Evolutionary conservation across 2,888 invertebrate genomes (phyloP).

Genomic region (Volucella inanis): DNA sequence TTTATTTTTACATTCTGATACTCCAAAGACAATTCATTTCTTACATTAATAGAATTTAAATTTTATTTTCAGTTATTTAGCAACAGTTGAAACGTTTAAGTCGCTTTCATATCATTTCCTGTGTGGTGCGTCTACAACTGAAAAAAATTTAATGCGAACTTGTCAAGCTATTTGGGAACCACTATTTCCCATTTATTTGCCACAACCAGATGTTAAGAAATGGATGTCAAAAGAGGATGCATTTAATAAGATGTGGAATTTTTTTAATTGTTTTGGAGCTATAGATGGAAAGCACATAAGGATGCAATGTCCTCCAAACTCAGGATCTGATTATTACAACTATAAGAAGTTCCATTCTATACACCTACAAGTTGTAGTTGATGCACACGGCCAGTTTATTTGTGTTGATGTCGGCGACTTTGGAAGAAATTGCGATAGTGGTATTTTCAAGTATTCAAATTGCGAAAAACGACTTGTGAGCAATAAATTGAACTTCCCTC

Average conservation of each 20-base stretch:
- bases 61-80: slow-evolving; percentile 27
- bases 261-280: slow-evolving; percentile 42
- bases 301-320: slow-evolving; percentile 40
- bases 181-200: slow-evolving; percentile 45
- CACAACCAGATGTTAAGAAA: slow-evolving; percentile 45
- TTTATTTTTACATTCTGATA: slow-evolving; percentile 57
- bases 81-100: slow-evolving; percentile 27
- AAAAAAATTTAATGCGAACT: slow-evolving; percentile 43
- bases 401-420: slow-evolving; percentile 50
- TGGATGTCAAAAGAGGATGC: slow-evolving; percentile 34
- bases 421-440: slow-evolving; percentile 49
- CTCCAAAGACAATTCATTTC: slow-evolving; percentile 23
- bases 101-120: slow-evolving; percentile 34
- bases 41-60: too few relatives aligned
- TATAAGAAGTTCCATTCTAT: slow-evolving; percentile 22
- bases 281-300: slow-evolving; percentile 42
- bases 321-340: slow-evolving; percentile 34
- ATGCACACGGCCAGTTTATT: slow-evolving; percentile 52
- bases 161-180: slow-evolving; percentile 47
- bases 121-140: slow-evolving; percentile 44
- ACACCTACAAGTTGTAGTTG: slow-evolving; percentile 8
- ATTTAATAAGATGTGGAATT: slow-evolving; percentile 29
- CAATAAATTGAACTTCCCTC: slow-evolving; percentile 36
- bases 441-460: slow-evolving; percentile 50
- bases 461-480: slow-evolving; percentile 37